Evolutionary conservation across 2,797 vertebrate genomes (phyloP).

Genomic region (Clarias fuscus): DNA sequence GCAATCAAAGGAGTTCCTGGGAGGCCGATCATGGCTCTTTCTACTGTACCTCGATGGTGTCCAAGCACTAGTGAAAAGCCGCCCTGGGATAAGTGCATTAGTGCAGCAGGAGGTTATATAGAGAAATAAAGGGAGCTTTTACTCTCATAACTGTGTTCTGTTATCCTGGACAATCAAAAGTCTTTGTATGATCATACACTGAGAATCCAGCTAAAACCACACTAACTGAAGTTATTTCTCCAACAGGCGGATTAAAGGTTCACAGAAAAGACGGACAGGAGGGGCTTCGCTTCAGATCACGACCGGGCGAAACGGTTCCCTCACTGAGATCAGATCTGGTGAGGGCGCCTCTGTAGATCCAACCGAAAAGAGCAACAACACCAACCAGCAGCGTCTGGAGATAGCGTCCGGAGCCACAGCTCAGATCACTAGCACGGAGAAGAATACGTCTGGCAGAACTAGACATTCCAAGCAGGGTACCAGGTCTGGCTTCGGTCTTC

Average conservation of each 20-base stretch:
- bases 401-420: neutral
- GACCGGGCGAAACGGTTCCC: neutral
- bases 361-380: constrained; percentile 17
- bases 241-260: constrained; percentile 19
- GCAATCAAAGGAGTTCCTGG: too few relatives aligned
- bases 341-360: neutral
- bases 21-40: too few relatives aligned
- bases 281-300: constrained; percentile 1
- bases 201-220: neutral
- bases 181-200: neutral
- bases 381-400: constrained; percentile 18
- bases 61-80: too few relatives aligned
- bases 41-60: too few relatives aligned
- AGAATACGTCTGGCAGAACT: constrained; percentile 23
- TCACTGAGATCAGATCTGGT: neutral
- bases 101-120: too few relatives aligned
- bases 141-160: too few relatives aligned
- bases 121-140: too few relatives aligned
- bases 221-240: neutral
- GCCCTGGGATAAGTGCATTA: too few relatives aligned
- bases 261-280: constrained; percentile 33
- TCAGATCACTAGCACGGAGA: constrained; percentile 13
- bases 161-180: too few relatives aligned
- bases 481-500: constrained; percentile 40
- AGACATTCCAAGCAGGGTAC: constrained; percentile 27